Evolutionary conservation across 2,888 invertebrate species (phyloP), one percentile per base, ranked within the genome.

Genomic region (Harpalus rufipes): DNA sequence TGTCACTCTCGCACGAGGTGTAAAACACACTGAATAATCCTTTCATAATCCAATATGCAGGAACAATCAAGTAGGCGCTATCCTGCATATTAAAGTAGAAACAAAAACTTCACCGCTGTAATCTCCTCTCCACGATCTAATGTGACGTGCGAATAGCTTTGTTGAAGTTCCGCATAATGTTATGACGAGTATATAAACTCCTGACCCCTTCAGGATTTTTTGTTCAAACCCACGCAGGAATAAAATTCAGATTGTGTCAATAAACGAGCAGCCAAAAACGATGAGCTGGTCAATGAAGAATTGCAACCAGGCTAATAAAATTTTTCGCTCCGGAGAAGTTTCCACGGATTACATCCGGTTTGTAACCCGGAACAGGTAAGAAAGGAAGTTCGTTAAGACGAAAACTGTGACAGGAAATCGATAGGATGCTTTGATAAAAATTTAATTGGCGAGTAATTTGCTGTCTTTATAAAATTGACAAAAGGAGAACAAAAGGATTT

Each of bases 181-280:
- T 18, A 74, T 51, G 74, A 74, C 3, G 74, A 4, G 74, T 0
- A 32, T 21, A 74, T 74, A 74, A 74, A 74, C 21, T 51, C 18
- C 56, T 74, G 74, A 74, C 18, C 74, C 74, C 1, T 12, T 1
- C 51, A 6, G 74, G 41, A 44, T 41, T 74, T 74, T 74, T 68
- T 74, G 74, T 25, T 10, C 7, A 18, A 51, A 74, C 51, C 44
- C 44, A 21, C 21, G 51, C 18, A 10, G 39, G 68, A 44, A 74
- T 74, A 74, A 74, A 74, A 74, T 74, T 74, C 74, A 74, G 44
- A 74, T 74, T 51, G 39, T 68, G 74, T 74, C 74, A 74, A 74
- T 74, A 74, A n/a, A 74, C 74, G 51, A 16, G 25, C 72, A 18
- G 7, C 41, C 51, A 74, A 18, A 74, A 74, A 74, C 74, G 51